Base-by-base conservation (phyloP, 2,797 vertebrate genomes). In the Anabas testudineus region DNA sequence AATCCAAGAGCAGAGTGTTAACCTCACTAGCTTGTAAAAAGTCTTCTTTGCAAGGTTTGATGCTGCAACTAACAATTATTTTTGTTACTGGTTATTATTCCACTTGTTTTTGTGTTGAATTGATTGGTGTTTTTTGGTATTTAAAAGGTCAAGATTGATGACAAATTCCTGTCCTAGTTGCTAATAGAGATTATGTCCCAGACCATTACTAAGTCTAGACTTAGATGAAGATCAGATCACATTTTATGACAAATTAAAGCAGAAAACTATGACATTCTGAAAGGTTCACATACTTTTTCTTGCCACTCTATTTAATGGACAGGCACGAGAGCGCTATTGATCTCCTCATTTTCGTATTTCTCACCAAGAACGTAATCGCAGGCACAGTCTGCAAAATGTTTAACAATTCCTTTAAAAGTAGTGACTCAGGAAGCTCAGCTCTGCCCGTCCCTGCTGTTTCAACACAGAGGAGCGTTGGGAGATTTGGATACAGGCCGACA, bases 371-470 rank as follows among this genome's bases (percentile, higher is more conserved):
- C 7, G 16, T 5, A 60, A 56, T 41, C 30, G 34, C 34, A 34
- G 57, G 39, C 10, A 49, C n/a, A 15, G 46, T 67, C 28, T 21
- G 43, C 7, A 7, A 30, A 60, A 64, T 54, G 21, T 43, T 14
- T 4, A 62, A 49, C 28, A 18, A 42, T 58, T 48, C 9, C 21
- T 36, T 59, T 22, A 21, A 66, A 76, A 68, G 43, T 28, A 46
- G 47, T 21, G 15, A 45, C 41, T 67, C 7, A 0, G 21, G 43
- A 2, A 16, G 24, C 21, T n/a, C 8, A n/a, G n/a, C 54, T 60
- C 14, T 26, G 41, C 21, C 1, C 19, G 1, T 26, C 24, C 32
- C 67, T 59, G 67, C 54, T 74, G 61, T 45, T 78, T 21, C 8
- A 42, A 13, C 41, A 59, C 32, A 61, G 66, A 13, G 21, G 7